Base-by-base conservation (phyloP, 2,888 invertebrate species). In the Athripsodes cinereus region DNA sequence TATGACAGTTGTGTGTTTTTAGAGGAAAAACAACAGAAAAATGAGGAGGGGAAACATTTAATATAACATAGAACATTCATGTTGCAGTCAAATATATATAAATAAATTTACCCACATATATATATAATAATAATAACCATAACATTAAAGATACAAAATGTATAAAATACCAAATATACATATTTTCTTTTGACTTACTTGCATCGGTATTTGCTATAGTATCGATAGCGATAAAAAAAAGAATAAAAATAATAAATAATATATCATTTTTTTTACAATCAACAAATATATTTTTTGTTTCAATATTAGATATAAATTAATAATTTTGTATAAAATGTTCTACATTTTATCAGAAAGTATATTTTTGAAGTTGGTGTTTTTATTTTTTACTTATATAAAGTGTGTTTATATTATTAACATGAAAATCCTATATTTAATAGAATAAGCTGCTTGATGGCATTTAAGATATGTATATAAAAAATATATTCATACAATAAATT, bases 131-230 rank as follows among this genome's bases (percentile, higher is more conserved):
- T 31, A 11, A n/a, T 31, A 31, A 31, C 6, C 11, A 31, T 31
- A 31, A 31, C 31, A 31, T 8, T 31, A 31, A 8, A 35, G n/a
- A 54, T 47, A 49, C 35, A 55, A 22, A 49, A 20, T 31, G 49
- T 46, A 26, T 22, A 55, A 49, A 49, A 35, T 35, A 34, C 26
- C 35, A 40, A 40, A n/a, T n/a, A n/a, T n/a, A n/a, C n/a, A n/a
- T n/a, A n/a, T n/a, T n/a, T n/a, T n/a, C 13, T 40, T 57, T 52
- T n/a, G 51, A 57, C 57, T 57, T 57, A 57, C 57, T 57, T 57
- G 57, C 57, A 57, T 57, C 22, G 57, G 57, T 46, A 57, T 57
- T 57, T 57, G 57, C 57, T 57, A 57, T 52, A 57, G 46, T 46
- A 46, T 52, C 46, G 57, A 20, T 57, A 34, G 57, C 57, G 46